phyloP scores from a whole-genome alignment of 2,113 vertebrate species.

The Lampris incognitus region DNA sequence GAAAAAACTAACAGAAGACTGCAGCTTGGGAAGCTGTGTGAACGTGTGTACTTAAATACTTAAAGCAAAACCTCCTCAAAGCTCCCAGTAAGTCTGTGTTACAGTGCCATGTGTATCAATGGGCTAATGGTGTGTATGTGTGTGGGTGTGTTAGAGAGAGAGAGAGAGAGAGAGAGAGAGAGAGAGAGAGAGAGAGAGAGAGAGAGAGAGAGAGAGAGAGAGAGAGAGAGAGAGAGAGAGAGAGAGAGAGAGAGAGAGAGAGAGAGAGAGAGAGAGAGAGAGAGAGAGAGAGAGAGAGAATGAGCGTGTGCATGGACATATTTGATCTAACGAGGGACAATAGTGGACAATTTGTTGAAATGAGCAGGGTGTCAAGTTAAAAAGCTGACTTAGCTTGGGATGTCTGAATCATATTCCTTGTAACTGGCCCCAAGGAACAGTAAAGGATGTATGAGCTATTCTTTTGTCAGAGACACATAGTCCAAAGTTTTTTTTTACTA shows the following conservation, averaged over 20 bases:
- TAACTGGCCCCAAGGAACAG: slow-evolving; percentile 8
- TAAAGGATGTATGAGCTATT: slow-evolving; percentile 20
- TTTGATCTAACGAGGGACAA: background rate
- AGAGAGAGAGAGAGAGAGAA: too few species aligned
- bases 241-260: too few species aligned
- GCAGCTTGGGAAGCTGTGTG: slow-evolving; percentile 29
- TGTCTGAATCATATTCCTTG: slow-evolving; percentile 39
- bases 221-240: too few species aligned
- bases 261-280: too few species aligned
- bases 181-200: too few species aligned
- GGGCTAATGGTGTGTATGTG: background rate
- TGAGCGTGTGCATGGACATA: slow-evolving; percentile 1
- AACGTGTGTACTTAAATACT: background rate
- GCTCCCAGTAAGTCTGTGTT: too few species aligned
- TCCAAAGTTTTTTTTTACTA: slow-evolving; percentile 4
- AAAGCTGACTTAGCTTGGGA: slow-evolving; percentile 51
- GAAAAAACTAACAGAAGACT: slow-evolving; percentile 15
- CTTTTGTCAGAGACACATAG: slow-evolving; percentile 17
- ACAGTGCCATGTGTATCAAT: too few species aligned
- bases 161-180: too few species aligned
- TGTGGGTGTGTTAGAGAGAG: background rate
- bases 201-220: too few species aligned
- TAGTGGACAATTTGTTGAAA: slow-evolving; percentile 21
- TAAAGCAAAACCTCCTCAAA: too few species aligned
- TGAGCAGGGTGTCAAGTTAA: slow-evolving; percentile 54